Conservation (phyloP, 2,113 vertebrate species). For the Zootoca vivipara region DNA sequence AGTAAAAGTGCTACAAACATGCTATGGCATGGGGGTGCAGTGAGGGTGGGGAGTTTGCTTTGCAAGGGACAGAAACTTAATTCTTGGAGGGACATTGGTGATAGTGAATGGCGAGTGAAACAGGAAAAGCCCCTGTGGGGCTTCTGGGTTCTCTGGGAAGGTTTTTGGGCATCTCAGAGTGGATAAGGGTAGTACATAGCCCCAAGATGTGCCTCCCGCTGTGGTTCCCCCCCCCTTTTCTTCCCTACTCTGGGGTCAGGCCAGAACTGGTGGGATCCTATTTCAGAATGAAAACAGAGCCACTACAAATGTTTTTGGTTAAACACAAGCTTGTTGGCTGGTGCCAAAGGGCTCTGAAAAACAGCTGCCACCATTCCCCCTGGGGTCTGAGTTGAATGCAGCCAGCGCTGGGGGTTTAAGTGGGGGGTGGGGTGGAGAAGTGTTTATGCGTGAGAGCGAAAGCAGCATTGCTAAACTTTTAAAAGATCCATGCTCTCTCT, state of each 20-base stretch:
- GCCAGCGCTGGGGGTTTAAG: background rate
- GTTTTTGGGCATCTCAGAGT: background rate
- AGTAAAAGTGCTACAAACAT: background rate
- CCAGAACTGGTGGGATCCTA: constrained; percentile 12
- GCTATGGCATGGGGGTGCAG: background rate
- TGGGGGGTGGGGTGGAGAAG: background rate
- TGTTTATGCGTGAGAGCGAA: background rate
- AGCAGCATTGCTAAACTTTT: background rate
- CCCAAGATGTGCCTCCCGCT: constrained; percentile 2
- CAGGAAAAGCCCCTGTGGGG: no score
- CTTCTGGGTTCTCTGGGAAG: background rate
- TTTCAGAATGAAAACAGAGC: constrained; percentile 34
- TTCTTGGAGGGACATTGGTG: background rate
- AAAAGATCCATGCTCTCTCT: background rate
- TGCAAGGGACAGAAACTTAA: background rate
- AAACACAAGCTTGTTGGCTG: constrained; percentile 20
- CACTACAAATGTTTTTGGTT: constrained; percentile 34
- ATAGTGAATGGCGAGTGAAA: background rate
- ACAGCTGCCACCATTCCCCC: constrained; percentile 9
- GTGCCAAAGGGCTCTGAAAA: constrained; percentile 17
- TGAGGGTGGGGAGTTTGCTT: background rate
- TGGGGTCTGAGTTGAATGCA: background rate
- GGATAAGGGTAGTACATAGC: background rate
- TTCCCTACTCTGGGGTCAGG: constrained; percentile 10
- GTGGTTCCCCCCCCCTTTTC: background rate